Conservation (phyloP, 2,888 invertebrate genomes). For the Dorcus parallelipipedus region DNA sequence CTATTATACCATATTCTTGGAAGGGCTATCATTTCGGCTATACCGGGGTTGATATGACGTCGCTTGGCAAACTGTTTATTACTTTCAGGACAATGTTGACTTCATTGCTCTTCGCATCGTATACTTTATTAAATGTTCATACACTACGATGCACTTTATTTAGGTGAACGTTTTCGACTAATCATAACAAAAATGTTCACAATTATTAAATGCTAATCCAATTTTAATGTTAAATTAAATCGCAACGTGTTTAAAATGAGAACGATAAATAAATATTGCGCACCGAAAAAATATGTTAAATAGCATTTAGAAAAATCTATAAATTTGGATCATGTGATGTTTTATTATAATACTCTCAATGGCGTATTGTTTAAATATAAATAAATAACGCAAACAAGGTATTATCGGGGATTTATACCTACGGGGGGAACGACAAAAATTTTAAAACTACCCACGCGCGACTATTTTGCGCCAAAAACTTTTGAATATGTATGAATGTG, state of each 20-base stretch:
- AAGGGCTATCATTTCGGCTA: conserved; percentile 14
- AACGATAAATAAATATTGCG: conserved; percentile 4
- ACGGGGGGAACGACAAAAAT: too few relatives aligned
- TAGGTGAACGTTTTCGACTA: neutral
- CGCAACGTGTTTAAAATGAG: neutral
- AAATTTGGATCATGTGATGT: neutral
- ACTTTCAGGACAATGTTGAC: conserved; percentile 16
- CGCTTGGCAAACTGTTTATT: conserved; percentile 17
- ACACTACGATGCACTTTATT: neutral
- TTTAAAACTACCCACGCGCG: too few relatives aligned
- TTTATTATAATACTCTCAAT: neutral
- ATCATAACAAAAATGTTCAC: too few relatives aligned
- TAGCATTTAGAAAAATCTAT: neutral
- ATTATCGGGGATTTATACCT: neutral
- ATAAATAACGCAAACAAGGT: neutral
- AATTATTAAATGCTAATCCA: too few relatives aligned
- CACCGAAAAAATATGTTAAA: neutral
- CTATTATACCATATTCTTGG: conserved; percentile 36
- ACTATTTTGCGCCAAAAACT: too few relatives aligned
- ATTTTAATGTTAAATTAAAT: too few relatives aligned
- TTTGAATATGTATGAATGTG: too few relatives aligned
- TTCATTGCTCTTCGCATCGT: conserved; percentile 8
- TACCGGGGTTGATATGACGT: conserved; percentile 12
- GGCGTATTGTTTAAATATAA: neutral
- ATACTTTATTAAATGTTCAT: conserved; percentile 3